Evolutionary conservation across 2,888 invertebrate species (phyloP), one percentile per base, ranked within the genome.

Genomic region (Camponotus fellah): DNA sequence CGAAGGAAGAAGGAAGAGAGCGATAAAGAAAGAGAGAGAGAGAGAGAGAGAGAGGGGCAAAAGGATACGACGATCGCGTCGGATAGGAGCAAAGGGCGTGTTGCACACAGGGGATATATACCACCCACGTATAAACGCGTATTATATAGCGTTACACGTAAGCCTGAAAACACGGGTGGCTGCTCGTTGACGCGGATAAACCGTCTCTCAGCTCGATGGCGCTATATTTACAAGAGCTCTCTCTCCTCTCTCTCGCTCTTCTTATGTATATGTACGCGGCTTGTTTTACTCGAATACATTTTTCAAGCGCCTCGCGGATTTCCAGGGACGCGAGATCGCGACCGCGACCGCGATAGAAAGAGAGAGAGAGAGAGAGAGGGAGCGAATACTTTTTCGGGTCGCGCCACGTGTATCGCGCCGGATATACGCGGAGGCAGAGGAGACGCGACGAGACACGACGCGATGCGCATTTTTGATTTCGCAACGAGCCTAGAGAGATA

Each of bases 181-280:
- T 56, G 83, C 83, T 87, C 85, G 90, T 89, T 85, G 84, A 87
- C 90, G 89, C 87, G 84, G 85, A 90, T 87, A 89, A 89, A 86
- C 87, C 85, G 84, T 80, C 26, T 26, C 26, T 26, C 90, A 82
- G 69, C 82, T 46, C 83, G 82, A 84, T 86, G 83, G 79, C 82
- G 89, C 79, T 87, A 71, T 89, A 89, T 89, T 89, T 90, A 88
- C 87, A 85, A 82, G 87, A 49, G 49, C 17, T 77, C 75, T 56
- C 43, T n/a, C 49, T 46, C 32, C 34, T 49, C 6, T 32, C 21
- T 34, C 56, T 17, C 46, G 32, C 46, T 62, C 40, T 58, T 10
- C 34, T 17, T 60, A 9, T 21, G 9, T 65, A 14, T 34, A 40
- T 49, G 34, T 34, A 53, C 46, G 12, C 46, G 32, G 60, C 79